A percentile compares a stretch with the other conserved stretches of the same genome.
Conservation (phyloP, 2,888 invertebrate genomes). For the Carpatolechia fugitivella region DNA sequence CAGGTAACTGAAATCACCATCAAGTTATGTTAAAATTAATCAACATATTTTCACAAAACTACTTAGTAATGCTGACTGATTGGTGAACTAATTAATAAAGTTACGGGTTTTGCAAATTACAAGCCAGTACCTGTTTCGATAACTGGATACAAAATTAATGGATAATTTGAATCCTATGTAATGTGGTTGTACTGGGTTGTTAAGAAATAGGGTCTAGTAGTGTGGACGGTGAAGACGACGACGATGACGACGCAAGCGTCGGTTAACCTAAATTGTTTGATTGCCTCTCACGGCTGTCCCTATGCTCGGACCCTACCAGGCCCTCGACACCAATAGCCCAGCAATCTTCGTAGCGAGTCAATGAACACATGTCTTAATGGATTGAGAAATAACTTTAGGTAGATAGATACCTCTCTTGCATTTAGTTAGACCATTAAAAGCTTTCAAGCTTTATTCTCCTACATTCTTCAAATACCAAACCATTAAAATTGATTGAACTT, state of each 20-base stretch:
- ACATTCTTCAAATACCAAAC: too few relatives aligned
- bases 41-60: constrained; percentile 4
- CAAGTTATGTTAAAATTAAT: constrained; percentile 11
- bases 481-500: background rate
- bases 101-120: constrained; percentile 7
- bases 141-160: background rate
- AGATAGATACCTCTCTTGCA: background rate
- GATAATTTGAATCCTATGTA: background rate
- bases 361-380: background rate
- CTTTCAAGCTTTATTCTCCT: too few relatives aligned
- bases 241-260: constrained; percentile 33
- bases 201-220: constrained; percentile 35
- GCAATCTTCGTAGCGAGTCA: constrained; percentile 31
- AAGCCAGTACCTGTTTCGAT: background rate
- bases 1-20: background rate
- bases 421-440: too few relatives aligned
- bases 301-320: constrained; percentile 38
- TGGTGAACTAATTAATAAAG: constrained; percentile 17
- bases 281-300: constrained; percentile 52
- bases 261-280: constrained; percentile 71
- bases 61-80: constrained; percentile 7
- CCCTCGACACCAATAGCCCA: constrained; percentile 34
- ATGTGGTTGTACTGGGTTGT: constrained; percentile 19
- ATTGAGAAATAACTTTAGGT: background rate
- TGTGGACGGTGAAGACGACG: constrained; percentile 28